Percentiles rank a stretch among this genome's conserved stretches.
phyloP scores from a whole-genome alignment of 2,113 vertebrate genomes.

The Oreochromis niloticus region DNA sequence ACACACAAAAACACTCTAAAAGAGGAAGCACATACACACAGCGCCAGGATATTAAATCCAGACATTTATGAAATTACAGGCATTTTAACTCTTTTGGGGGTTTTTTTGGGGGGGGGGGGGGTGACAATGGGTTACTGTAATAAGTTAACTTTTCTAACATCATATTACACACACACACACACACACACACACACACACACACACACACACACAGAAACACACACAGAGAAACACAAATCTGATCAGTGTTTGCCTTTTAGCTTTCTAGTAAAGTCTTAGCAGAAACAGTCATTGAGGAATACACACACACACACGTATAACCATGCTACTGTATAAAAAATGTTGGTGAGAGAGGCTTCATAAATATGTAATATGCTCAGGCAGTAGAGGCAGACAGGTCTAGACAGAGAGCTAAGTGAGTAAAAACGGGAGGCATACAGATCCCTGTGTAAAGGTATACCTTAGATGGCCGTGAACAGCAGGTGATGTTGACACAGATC shows the following conservation, averaged over 20 bases:
- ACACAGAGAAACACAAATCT: not conserved
- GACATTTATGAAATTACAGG: slow-evolving; percentile 32
- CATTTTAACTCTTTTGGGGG: not conserved
- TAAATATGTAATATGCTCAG: not conserved
- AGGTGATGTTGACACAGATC: slow-evolving; percentile 44
- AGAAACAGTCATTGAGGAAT: not conserved
- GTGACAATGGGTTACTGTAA: slow-evolving; percentile 20
- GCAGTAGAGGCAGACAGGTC: not conserved
- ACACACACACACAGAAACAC: too few species aligned
- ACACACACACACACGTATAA: not conserved
- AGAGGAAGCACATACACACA: not conserved
- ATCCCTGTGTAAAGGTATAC: slow-evolving; percentile 1
- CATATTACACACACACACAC: not conserved
- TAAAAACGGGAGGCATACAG: not conserved
- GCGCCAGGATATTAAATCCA: not conserved
- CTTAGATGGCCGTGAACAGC: slow-evolving; percentile 19
- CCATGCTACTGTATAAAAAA: not conserved
- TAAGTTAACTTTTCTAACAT: slow-evolving; percentile 5
- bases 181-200: not conserved
- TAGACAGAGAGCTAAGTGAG: not conserved
- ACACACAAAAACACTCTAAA: not conserved
- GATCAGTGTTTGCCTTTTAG: not conserved
- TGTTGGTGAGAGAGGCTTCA: not conserved
- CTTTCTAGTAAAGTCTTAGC: not conserved
- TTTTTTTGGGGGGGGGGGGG: too few species aligned